Conservation (phyloP, 1,140 invertebrate species). For the Bombus pascuorum region DNA sequence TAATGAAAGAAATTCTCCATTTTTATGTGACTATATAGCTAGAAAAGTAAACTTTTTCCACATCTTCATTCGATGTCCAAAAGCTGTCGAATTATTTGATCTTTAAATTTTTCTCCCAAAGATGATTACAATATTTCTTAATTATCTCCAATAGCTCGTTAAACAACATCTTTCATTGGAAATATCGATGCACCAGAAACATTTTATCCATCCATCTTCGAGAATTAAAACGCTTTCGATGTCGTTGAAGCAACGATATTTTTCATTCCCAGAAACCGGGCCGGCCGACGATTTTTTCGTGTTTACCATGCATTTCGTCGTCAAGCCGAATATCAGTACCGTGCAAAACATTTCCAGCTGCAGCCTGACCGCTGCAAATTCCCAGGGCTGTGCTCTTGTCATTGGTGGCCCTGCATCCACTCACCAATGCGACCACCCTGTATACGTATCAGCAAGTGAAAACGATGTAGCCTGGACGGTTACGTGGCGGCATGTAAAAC, state of each 20-base stretch:
- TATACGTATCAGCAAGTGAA: conserved; percentile 4
- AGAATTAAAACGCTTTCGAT: not conserved
- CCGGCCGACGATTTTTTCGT: conserved; percentile 31
- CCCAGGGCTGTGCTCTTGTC: conserved; percentile 48
- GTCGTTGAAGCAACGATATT: not conserved
- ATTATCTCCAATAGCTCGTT: not conserved
- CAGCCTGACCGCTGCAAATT: conserved; percentile 61
- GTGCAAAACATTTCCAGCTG: conserved; percentile 61
- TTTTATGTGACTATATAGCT: no score
- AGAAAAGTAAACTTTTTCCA: not conserved
- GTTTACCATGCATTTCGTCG: conserved; percentile 49
- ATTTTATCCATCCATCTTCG: no score
- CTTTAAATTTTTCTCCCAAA: not conserved
- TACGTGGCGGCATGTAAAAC: conserved; percentile 42
- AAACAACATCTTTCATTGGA: not conserved
- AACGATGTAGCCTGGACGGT: conserved; percentile 17
- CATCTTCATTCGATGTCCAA: not conserved
- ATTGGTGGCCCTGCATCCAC: conserved; percentile 19
- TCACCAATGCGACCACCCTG: not conserved
- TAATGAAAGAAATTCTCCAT: no score
- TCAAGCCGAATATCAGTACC: conserved; percentile 56
- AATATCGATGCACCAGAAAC: not conserved
- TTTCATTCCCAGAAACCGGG: conserved; percentile 1
- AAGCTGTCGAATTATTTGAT: not conserved
- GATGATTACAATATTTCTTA: not conserved